Conservation (phyloP, 2,888 invertebrate species). For the Eustalomyia histrio region DNA sequence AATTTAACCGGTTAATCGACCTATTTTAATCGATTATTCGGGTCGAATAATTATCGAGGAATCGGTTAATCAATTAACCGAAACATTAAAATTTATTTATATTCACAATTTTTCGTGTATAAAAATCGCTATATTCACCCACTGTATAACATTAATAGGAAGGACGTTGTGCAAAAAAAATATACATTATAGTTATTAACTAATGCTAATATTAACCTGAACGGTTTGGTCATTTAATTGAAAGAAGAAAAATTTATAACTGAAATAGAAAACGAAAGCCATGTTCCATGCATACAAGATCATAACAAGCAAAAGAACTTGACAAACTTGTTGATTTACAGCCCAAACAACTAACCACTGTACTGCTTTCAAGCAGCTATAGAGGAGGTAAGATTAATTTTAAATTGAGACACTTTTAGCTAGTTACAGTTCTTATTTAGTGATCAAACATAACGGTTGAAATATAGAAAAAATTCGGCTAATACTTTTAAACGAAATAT, state of each 20-base stretch:
- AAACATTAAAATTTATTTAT: no score
- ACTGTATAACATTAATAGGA: not conserved
- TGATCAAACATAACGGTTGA: slow-evolving; percentile 60
- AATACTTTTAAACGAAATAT: not conserved
- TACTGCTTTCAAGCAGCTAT: not conserved
- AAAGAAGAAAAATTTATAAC: not conserved
- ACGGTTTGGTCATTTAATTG: slow-evolving; percentile 40
- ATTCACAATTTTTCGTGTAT: no score
- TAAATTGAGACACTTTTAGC: slow-evolving; percentile 1
- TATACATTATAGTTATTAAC: not conserved
- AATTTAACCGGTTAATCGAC: no score
- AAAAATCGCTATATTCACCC: not conserved
- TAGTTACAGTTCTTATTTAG: slow-evolving; percentile 64
- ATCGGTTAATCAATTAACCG: no score
- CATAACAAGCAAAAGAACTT: slow-evolving; percentile 50
- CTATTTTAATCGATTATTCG: no score
- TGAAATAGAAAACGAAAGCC: slow-evolving; percentile 48
- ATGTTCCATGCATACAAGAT: slow-evolving; percentile 13
- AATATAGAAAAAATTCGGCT: slow-evolving; percentile 3
- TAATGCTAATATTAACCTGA: slow-evolving; percentile 60
- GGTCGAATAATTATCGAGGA: no score
- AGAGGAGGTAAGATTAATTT: slow-evolving; percentile 7
- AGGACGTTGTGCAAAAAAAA: not conserved
- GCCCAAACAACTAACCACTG: not conserved
- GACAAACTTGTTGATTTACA: slow-evolving; percentile 56